These are phyloP conservation scores for Leucophenga montana DNA, from an alignment of 2,888 invertebrate genomes.

Conservation along the genomic window DNA sequence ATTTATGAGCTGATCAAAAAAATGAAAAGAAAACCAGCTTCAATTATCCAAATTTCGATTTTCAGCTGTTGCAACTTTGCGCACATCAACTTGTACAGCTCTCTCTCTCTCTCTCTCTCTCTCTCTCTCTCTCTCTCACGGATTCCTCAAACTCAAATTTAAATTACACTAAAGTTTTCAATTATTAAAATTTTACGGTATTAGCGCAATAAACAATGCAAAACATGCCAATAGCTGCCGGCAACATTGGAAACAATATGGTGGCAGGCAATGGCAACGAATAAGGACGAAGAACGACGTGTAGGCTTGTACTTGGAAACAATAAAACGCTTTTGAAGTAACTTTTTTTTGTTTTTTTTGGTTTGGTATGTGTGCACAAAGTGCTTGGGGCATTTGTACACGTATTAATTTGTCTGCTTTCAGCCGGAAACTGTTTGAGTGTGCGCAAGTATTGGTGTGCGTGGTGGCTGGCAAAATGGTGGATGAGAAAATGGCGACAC, in stretches of 20 bases:
- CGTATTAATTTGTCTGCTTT: conserved; percentile 18
- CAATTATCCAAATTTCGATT: too few species aligned
- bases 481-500: too few species aligned
- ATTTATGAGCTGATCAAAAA: too few species aligned
- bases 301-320: background rate
- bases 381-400: conserved; percentile 19
- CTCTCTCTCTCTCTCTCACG: too few species aligned
- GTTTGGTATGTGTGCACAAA: too few species aligned
- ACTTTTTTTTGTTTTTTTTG: background rate
- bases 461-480: conserved; percentile 9
- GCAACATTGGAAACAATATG: background rate
- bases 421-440: background rate
- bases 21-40: too few species aligned
- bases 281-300: too few species aligned
- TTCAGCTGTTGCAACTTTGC: too few species aligned
- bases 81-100: too few species aligned
- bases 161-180: conserved; percentile 8
- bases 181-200: conserved; percentile 21
- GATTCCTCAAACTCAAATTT: background rate
- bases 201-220: conserved; percentile 21
- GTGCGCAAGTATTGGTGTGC: background rate
- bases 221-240: conserved; percentile 1
- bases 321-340: conserved; percentile 22
- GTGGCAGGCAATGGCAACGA: too few species aligned
- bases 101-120: too few species aligned